These are phyloP conservation scores for Xiphophorus couchianus DNA, from an alignment of 2,113 vertebrate genomes.

Conservation along the genomic window DNA sequence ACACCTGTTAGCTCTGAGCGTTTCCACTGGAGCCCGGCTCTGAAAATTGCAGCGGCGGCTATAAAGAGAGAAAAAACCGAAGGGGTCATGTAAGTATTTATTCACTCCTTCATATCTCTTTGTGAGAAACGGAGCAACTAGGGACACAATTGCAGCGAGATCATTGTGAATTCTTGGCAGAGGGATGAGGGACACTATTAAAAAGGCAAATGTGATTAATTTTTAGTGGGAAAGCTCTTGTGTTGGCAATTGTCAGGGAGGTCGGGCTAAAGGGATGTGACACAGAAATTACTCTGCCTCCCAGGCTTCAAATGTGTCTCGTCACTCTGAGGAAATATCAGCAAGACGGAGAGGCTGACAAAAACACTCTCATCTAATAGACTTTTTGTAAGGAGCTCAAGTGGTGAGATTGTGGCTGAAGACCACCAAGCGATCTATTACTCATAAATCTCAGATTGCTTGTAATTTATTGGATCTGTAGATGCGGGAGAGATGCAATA, in stretches of 20 bases:
- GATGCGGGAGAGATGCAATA: constrained; percentile 27
- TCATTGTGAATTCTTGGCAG: constrained; percentile 76
- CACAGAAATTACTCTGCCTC: constrained; percentile 81
- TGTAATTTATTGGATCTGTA: constrained; percentile 27
- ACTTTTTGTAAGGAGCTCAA: constrained; percentile 68
- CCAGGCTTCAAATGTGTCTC: constrained; percentile 76
- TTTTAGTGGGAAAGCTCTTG: constrained; percentile 71
- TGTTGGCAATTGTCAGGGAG: constrained; percentile 75
- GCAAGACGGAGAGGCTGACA: constrained; percentile 72
- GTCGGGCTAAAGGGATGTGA: constrained; percentile 81
- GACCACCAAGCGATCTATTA: constrained; percentile 41
- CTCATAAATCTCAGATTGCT: constrained; percentile 29
- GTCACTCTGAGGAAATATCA: constrained; percentile 77
- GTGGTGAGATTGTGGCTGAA: constrained; percentile 43
- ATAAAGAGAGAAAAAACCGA: constrained; percentile 53
- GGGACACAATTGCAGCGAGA: constrained; percentile 47
- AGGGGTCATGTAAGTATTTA: constrained; percentile 76
- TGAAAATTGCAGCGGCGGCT: constrained; percentile 60
- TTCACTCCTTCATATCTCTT: constrained; percentile 74
- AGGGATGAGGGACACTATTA: constrained; percentile 69
- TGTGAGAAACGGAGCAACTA: constrained; percentile 44
- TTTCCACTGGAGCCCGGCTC: constrained; percentile 57
- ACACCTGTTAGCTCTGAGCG: constrained; percentile 2
- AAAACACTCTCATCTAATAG: constrained; percentile 77
- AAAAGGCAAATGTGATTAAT: constrained; percentile 83